Percentiles rank a stretch among this genome's conserved stretches.
Evolutionary conservation across 35 echinoderm and acorn worm species (phyloP).

Genomic region (Ophiothrix spiculata): DNA sequence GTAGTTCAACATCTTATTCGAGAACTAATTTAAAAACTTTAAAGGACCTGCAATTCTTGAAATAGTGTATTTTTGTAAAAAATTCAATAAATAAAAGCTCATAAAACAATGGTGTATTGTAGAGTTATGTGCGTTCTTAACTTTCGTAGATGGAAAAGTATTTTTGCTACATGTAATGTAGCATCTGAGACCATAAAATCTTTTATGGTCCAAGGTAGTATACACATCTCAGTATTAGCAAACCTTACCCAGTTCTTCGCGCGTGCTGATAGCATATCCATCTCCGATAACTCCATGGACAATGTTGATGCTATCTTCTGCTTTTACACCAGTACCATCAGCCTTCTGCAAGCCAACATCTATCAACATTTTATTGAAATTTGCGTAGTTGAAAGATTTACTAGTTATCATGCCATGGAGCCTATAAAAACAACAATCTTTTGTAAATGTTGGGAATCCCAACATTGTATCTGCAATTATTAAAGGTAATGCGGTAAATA

Average conservation of each 20-base stretch:
- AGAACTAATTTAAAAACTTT: too few species aligned
- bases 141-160: too few species aligned
- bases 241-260: conserved; percentile 73
- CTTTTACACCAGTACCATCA: neutral
- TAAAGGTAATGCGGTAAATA: too few species aligned
- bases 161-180: too few species aligned
- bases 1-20: too few species aligned
- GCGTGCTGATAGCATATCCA: conserved; percentile 70
- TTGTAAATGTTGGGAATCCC: neutral
- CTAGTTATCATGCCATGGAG: conserved; percentile 65
- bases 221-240: neutral
- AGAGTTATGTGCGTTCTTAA: too few species aligned
- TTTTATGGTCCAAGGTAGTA: too few species aligned
- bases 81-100: too few species aligned
- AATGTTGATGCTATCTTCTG: conserved; percentile 63
- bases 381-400: conserved; percentile 48
- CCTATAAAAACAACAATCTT: conserved; percentile 13
- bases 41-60: too few species aligned
- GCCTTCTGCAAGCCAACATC: conserved; percentile 25
- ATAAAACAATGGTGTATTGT: too few species aligned
- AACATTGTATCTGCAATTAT: neutral
- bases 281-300: conserved; percentile 61
- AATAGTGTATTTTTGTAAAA: too few species aligned
- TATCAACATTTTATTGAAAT: conserved; percentile 39
- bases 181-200: too few species aligned